phyloP scores from a whole-genome alignment of 37 sponge, comb jelly and placozoan species.

The Theonella swinhoei region DNA sequence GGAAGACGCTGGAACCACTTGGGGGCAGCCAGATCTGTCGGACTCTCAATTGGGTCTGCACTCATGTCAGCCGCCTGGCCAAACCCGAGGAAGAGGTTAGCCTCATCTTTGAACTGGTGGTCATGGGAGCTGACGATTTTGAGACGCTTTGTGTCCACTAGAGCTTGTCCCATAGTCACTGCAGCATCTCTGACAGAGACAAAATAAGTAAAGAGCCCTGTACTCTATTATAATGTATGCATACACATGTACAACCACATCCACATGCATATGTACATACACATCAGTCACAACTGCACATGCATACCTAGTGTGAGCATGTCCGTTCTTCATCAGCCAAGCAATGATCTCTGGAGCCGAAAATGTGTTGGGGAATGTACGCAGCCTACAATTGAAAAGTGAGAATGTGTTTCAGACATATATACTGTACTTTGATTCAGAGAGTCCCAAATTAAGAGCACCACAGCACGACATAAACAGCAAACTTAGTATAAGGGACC shows the following conservation, averaged over 20 bases:
- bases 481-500: too few relatives aligned
- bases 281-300: too few relatives aligned
- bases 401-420: too few relatives aligned
- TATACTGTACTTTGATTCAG: too few relatives aligned
- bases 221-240: not conserved
- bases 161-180: constrained; percentile 64
- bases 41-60: not conserved
- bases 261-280: too few relatives aligned
- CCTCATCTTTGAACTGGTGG: constrained; percentile 58
- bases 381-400: constrained; percentile 44
- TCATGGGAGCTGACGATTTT: constrained; percentile 54
- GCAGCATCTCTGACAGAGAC: constrained; percentile 39
- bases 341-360: constrained; percentile 65
- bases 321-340: constrained; percentile 69
- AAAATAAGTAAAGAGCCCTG: too few relatives aligned
- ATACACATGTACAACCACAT: not conserved
- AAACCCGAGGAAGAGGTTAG: constrained; percentile 58
- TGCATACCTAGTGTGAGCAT: constrained; percentile 56
- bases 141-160: constrained; percentile 79
- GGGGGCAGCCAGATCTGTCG: constrained; percentile 46
- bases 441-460: too few relatives aligned
- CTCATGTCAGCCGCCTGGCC: constrained; percentile 38
- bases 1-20: constrained; percentile 64
- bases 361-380: constrained; percentile 63
- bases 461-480: too few relatives aligned